These are phyloP conservation scores for Exephanes ischioxanthus DNA, from an alignment of 2,888 invertebrate genomes.

Conservation along the genomic window DNA sequence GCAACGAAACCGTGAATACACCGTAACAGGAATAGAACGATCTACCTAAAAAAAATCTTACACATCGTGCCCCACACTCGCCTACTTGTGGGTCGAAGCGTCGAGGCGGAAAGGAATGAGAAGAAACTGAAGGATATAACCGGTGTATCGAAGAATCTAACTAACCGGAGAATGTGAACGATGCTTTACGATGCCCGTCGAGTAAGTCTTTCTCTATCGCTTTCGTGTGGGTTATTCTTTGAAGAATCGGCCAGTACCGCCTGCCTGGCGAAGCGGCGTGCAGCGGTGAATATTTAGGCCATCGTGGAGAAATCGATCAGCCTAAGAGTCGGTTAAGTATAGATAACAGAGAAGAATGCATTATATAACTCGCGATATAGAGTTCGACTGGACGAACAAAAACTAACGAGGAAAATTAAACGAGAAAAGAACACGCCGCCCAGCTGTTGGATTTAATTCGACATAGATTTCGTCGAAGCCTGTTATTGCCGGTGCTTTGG, in stretches of 20 bases:
- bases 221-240: background rate
- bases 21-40: too few species aligned
- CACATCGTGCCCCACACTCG: too few species aligned
- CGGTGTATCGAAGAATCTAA: background rate
- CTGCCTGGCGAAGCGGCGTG: background rate
- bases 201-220: background rate
- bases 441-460: background rate
- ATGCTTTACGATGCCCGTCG: background rate
- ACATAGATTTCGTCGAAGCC: slow-evolving; percentile 52
- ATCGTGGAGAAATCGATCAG: slow-evolving; percentile 72
- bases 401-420: slow-evolving; percentile 7
- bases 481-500: slow-evolving; percentile 42
- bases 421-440: slow-evolving; percentile 29
- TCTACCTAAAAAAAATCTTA: too few species aligned
- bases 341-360: slow-evolving; percentile 45
- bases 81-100: too few species aligned
- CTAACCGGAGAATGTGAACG: background rate
- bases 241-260: background rate
- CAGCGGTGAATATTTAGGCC: slow-evolving; percentile 69
- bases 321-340: slow-evolving; percentile 69
- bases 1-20: too few species aligned
- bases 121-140: background rate
- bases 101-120: background rate
- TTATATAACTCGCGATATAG: background rate
- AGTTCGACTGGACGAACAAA: background rate